Conservation (phyloP, 2,888 invertebrate species). For the Eueremaeus valkanovi region DNA sequence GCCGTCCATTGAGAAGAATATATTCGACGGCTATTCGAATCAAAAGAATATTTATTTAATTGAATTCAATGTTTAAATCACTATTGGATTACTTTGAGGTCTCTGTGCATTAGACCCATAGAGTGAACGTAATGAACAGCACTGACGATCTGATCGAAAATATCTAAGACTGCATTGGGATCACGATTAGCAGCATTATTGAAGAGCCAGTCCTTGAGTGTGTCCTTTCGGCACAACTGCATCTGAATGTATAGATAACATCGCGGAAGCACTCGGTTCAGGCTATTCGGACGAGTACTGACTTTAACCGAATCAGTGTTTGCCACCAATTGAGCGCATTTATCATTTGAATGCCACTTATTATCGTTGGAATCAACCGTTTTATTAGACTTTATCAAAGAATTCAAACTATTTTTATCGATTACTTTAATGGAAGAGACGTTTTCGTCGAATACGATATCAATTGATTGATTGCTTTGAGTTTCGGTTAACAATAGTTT, state of each 20-base stretch:
- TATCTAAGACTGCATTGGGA: constrained; percentile 57
- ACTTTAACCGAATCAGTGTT: constrained; percentile 33
- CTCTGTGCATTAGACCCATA: constrained; percentile 88
- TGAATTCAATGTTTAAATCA: constrained; percentile 29
- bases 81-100: constrained; percentile 77
- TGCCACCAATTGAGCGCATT: too few species aligned
- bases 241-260: constrained; percentile 89
- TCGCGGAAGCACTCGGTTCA: not conserved
- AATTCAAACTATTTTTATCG: not conserved
- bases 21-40: constrained; percentile 68
- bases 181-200: constrained; percentile 46
- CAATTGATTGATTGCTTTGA: not conserved
- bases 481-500: not conserved
- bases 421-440: constrained; percentile 13
- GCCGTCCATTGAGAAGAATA: constrained; percentile 86
- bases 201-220: constrained; percentile 81
- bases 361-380: not conserved
- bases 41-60: constrained; percentile 11
- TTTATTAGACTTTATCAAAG: not conserved
- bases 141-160: constrained; percentile 84
- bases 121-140: constrained; percentile 95
- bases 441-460: constrained; percentile 26
- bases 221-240: constrained; percentile 86
- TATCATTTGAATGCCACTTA: constrained; percentile 49
- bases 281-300: not conserved